phyloP scores from a whole-genome alignment of 2,113 vertebrate genomes.

The Arvicanthis niloticus region DNA sequence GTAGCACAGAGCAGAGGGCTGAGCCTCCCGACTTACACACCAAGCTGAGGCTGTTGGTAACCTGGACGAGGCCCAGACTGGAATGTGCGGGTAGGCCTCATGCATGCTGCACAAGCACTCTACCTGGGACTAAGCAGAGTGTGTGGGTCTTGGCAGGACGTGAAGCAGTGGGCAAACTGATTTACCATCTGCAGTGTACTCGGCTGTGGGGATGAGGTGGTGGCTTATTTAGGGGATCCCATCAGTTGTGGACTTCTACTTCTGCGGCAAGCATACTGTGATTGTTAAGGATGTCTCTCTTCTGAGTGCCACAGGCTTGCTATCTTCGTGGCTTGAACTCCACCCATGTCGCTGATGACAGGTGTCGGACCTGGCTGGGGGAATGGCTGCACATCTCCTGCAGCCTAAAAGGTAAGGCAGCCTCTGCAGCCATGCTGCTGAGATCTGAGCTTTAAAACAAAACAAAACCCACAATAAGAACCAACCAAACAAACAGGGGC shows the following conservation, averaged over 20 bases:
- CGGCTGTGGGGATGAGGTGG: not conserved
- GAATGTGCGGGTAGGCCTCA: not conserved
- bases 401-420: conserved; percentile 89
- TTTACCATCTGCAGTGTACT: not conserved
- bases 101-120: not conserved
- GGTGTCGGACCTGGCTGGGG: conserved; percentile 92
- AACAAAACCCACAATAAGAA: not conserved
- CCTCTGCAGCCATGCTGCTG: not conserved
- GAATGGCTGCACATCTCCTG: conserved; percentile 93
- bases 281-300: conserved; percentile 14
- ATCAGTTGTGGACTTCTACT: not conserved
- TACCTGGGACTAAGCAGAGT: not conserved
- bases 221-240: conserved; percentile 16
- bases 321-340: conserved; percentile 92
- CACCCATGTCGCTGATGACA: conserved; percentile 79
- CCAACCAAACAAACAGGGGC: no score
- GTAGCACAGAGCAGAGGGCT: not conserved
- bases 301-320: conserved; percentile 90
- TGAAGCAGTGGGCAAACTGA: not conserved
- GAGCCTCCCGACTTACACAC: not conserved
- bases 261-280: not conserved
- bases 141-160: not conserved
- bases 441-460: not conserved
- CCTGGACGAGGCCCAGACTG: not conserved
- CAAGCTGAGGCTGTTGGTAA: not conserved